These are phyloP conservation scores for Polydrusus cervinus DNA, from an alignment of 2,888 invertebrate species.

Conservation along the genomic window DNA sequence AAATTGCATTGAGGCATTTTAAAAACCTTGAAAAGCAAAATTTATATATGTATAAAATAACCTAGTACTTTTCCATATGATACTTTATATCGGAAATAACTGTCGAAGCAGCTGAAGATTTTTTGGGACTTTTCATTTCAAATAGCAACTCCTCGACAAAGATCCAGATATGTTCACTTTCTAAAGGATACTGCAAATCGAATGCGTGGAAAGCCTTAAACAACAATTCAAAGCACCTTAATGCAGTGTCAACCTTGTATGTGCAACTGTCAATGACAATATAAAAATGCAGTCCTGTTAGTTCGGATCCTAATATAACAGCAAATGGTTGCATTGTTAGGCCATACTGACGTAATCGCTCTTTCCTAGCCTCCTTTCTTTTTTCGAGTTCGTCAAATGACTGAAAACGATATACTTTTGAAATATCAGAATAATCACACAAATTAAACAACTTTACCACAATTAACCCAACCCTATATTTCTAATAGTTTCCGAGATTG, in stretches of 20 bases:
- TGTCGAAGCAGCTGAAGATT: background rate
- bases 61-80: background rate
- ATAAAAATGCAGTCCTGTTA: no score
- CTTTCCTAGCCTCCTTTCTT: no score
- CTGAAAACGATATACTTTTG: no score
- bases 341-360: no score
- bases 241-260: background rate
- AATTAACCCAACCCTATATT: no score
- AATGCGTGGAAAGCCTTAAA: conserved; percentile 2
- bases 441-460: no score
- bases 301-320: no score
- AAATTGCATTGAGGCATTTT: background rate
- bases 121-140: background rate
- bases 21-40: background rate
- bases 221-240: background rate
- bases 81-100: background rate
- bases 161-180: conserved; percentile 17
- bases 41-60: background rate
- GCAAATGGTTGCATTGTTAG: no score
- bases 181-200: conserved; percentile 11
- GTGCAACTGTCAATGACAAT: no score
- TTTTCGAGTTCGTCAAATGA: no score
- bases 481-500: no score
- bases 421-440: no score
- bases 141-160: conserved; percentile 1